phyloP scores from a whole-genome alignment of 2,797 vertebrate genomes.

The Pipistrellus nathusii region DNA sequence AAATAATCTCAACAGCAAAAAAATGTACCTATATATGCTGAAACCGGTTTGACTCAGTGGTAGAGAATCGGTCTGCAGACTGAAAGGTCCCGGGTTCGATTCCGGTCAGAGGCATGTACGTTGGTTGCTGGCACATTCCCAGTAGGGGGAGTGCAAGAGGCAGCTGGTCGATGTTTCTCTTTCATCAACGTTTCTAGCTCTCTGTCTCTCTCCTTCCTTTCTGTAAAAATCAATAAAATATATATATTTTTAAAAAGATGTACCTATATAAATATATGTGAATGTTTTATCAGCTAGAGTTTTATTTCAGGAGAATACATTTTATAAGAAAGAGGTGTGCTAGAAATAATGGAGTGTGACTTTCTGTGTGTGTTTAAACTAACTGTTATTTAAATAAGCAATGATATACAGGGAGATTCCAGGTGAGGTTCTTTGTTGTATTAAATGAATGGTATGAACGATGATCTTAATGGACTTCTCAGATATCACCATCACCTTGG shows the following conservation, averaged over 20 bases:
- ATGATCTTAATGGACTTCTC: constrained; percentile 85
- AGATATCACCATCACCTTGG: constrained; percentile 87
- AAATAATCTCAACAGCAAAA: neutral
- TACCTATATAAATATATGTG: neutral
- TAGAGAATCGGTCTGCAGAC: too few species aligned
- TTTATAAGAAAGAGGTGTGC: constrained; percentile 75
- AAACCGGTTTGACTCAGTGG: too few species aligned
- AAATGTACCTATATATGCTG: neutral
- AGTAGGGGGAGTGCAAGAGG: too few species aligned
- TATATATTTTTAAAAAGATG: too few species aligned
- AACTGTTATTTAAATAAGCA: constrained; percentile 85
- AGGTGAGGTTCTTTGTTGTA: constrained; percentile 79
- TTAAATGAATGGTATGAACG: constrained; percentile 83
- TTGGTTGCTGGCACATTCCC: too few species aligned
- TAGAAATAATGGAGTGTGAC: constrained; percentile 76
- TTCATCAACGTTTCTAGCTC: too few species aligned
- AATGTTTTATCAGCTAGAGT: constrained; percentile 48
- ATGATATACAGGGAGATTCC: constrained; percentile 76
- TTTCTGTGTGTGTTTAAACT: constrained; percentile 86
- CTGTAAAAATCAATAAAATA: too few species aligned
- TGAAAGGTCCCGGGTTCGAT: too few species aligned
- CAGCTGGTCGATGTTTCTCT: too few species aligned
- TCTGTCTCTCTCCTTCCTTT: too few species aligned
- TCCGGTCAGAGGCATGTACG: too few species aligned
- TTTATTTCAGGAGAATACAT: constrained; percentile 55